Conservation (phyloP, 1,140 invertebrate species). For the Drosophila elegans region DNA sequence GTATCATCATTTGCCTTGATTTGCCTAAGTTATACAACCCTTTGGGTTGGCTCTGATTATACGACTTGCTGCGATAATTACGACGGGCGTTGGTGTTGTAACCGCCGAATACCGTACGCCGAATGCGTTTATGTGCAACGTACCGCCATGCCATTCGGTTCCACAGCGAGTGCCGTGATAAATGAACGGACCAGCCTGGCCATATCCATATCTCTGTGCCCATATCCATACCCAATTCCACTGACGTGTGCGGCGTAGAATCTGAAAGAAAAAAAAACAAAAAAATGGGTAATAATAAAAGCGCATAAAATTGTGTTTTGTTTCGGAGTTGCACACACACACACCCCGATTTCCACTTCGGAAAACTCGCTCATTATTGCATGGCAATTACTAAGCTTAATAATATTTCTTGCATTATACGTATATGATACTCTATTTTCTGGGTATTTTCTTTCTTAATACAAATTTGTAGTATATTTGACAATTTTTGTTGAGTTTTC, state of each 20-base stretch:
- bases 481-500: too few species aligned
- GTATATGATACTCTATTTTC: constrained; percentile 2
- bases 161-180: constrained; percentile 34
- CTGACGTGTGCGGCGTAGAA: constrained; percentile 60
- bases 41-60: constrained; percentile 34
- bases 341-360: constrained; percentile 8
- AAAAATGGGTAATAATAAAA: constrained; percentile 50
- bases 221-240: constrained; percentile 39
- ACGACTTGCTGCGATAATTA: constrained; percentile 64
- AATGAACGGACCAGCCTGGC: constrained; percentile 38
- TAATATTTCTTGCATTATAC: constrained; percentile 44
- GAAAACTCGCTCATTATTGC: constrained; percentile 34
- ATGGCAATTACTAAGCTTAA: constrained; percentile 18
- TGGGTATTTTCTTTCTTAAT: not conserved
- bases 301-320: constrained; percentile 72
- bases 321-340: constrained; percentile 69
- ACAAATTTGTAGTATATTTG: too few species aligned
- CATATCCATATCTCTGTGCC: constrained; percentile 5
- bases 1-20: constrained; percentile 17
- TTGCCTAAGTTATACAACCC: constrained; percentile 53
- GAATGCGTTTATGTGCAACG: constrained; percentile 42
- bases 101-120: not conserved
- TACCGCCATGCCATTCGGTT: constrained; percentile 11
- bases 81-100: constrained; percentile 6
- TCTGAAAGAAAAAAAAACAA: constrained; percentile 29